Base-by-base conservation (phyloP, 2,797 vertebrate genomes). In the Mycteria americana region DNA sequence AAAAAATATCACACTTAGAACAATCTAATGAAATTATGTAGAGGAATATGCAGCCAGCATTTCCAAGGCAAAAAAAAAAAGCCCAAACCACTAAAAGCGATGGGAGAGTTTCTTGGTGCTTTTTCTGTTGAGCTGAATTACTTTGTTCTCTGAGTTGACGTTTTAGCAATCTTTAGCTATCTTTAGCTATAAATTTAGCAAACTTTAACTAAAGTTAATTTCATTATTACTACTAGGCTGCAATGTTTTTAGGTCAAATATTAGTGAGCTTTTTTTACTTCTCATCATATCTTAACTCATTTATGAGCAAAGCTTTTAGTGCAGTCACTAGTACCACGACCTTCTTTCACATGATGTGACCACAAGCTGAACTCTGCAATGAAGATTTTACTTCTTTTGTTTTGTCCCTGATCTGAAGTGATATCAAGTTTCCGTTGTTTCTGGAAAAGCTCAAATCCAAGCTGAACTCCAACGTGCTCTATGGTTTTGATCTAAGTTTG, bases 391-490 rank as follows among this genome's bases (percentile, higher is more conserved):
- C 88, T 92, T 80, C 80, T 96, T 95, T 65, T 77, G 46, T 91
- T 96, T 88, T 75, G 86, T 94, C 87, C 80, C 96, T 92, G 80
- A 96, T 97, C 91, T 95, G 89, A 95, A 94, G 79, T 73, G 92
- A 85, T 97, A 97, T 35, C 89, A 93, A 88, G 60, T 97, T 98
- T 97, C 97, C 6, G 7, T 95, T 97, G 94, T 97, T 97, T 97
- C 97, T 97, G 97, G 97, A 96, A 90, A 96, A 96, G 77, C 89
- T 97, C 96, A 96, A 91, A 88, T 89, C 85, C 78, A 59, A 95
- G 79, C 80, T 95, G 22, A 95, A 85, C 88, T 95, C 92, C 93
- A 91, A 9, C 19, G 51, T 92, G 87, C 63, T 96, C 78, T 92
- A 87, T 72, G 94, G 89, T 96, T 98, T 97, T 97, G 96, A 93